phyloP scores from a whole-genome alignment of 2,113 vertebrate species.

The Mola mola region DNA sequence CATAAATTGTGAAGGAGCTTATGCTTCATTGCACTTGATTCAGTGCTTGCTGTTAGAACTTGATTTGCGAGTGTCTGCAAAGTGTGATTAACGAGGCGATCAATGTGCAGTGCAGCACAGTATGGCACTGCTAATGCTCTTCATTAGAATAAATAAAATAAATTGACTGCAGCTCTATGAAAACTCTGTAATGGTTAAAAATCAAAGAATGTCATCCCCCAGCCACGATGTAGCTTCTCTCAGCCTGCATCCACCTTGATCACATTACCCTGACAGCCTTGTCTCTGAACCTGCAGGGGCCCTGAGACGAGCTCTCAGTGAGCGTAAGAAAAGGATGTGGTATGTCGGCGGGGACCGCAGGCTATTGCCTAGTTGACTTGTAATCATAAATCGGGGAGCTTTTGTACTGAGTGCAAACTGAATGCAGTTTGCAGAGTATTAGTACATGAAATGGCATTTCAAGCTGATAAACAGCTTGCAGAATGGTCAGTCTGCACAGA shows the following conservation, averaged over 20 bases:
- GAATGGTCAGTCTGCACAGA: constrained; percentile 68
- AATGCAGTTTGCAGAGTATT: constrained; percentile 76
- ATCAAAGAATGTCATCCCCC: constrained; percentile 96
- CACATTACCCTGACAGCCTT: constrained; percentile 92
- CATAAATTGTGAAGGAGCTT: constrained; percentile 99
- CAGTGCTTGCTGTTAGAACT: constrained; percentile 99
- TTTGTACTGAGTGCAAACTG: constrained; percentile 60
- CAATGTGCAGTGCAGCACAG: constrained; percentile 94
- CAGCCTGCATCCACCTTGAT: constrained; percentile 92
- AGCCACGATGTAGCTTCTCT: constrained; percentile 92
- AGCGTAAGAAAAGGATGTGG: constrained; percentile 65
- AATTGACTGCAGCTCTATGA: constrained; percentile 99
- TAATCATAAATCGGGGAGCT: constrained; percentile 80
- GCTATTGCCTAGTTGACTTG: constrained; percentile 78
- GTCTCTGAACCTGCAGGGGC: constrained; percentile 89
- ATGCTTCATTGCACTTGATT: constrained; percentile 99
- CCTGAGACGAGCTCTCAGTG: constrained; percentile 78
- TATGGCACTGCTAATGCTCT: constrained; percentile 99
- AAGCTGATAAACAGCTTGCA: constrained; percentile 79
- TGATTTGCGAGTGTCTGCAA: constrained; percentile 99
- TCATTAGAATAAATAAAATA: constrained; percentile 99
- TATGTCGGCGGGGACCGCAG: constrained; percentile 65
- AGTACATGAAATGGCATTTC: constrained; percentile 86
- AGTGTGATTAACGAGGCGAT: constrained; percentile 99
- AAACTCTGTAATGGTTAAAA: constrained; percentile 99